Base-by-base conservation (phyloP, 2,888 invertebrate genomes). In the Tillus elongatus region DNA sequence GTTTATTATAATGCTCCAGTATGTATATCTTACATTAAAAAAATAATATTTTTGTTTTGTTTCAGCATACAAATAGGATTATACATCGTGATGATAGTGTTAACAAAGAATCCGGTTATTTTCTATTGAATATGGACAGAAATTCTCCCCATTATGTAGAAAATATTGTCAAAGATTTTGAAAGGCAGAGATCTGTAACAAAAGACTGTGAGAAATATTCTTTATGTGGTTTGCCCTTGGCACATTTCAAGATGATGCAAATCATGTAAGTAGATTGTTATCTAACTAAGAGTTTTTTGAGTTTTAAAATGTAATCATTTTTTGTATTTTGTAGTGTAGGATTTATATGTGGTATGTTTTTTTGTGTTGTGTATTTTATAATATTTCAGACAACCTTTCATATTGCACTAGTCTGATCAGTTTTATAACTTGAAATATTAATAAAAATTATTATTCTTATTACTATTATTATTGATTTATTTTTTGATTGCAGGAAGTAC, bases 111-210 rank as follows among this genome's bases (percentile, higher is more conserved):
- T 48, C 59, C 6, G 64, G 64, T n/a, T 56, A 55, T 45, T 60
- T 60, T 38, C 44, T 63, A 10, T 34, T 57, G 30, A 61, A 61
- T 42, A 50, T 60, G 52, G 64, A 64, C 41, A 49, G 61, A 38
- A 64, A 64, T 51, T 60, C 61, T 9, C 62, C 62, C 2, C 19
- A 46, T 19, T 54, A 49, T 40, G 37, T 64, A 11, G 49, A 44
- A 41, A 39, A 45, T 16, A 51, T 52, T 32, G 51, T 62, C 1
- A 47, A 50, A 33, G 57, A 57, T 24, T 28, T 60, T 9, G 41
- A 32, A n/a, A 50, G 49, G 14, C 50, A 51, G 11, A 44, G 41
- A 36, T 37, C 54, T 2, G 33, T 60, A 16, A 34, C 43, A 3
- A 50, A 53, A 3, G 58, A 60, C 40, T 63, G 63, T 40, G 36